Base-by-base conservation (phyloP, 2,888 invertebrate species). In the Conops quadrifasciatus region DNA sequence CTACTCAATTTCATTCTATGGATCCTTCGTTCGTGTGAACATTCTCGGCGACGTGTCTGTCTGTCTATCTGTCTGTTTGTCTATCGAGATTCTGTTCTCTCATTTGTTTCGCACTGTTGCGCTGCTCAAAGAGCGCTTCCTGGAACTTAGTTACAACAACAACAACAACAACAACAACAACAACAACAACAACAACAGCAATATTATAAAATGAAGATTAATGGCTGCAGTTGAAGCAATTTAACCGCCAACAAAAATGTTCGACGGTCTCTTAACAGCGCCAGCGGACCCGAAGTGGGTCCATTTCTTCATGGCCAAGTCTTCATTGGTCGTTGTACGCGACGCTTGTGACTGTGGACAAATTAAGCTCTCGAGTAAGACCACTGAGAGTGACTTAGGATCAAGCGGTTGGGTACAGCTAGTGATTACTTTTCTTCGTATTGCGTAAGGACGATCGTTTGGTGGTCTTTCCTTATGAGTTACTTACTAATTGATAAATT, bases 141-240 rank as follows among this genome's bases (percentile, higher is more conserved):
- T 70, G 65, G 36, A 9, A 36, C 4, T 36, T 9, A 4, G 36
- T 36, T 36, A 36, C 36, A 36, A 9, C 36, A 36, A n/a, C n/a
- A n/a, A n/a, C n/a, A n/a, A n/a, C 70, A 69, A 70, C 71, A 70
- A 70, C 67, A 71, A 59, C 56, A 51, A 62, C 53, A 59, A 58
- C 30, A 60, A 60, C 47, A 66, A 60, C 47, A 21, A 63, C 70
- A 56, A 63, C 71, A 66, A 59, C 45, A 36, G 30, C 66, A 45
- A 45, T 56, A 67, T 63, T 69, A 71, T 59, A 77, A 79, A 83
- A 83, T 83, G 80, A 83, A 83, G 82, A 83, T 83, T 83, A 83
- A 83, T 83, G 81, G 77, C 75, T 77, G 73, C 75, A 76, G 78
- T 77, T 76, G 72, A 65, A 75, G 77, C 74, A 75, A 75, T 77